Conservation (phyloP, 2,113 vertebrate species). For the Dryoscopus gambensis region DNA sequence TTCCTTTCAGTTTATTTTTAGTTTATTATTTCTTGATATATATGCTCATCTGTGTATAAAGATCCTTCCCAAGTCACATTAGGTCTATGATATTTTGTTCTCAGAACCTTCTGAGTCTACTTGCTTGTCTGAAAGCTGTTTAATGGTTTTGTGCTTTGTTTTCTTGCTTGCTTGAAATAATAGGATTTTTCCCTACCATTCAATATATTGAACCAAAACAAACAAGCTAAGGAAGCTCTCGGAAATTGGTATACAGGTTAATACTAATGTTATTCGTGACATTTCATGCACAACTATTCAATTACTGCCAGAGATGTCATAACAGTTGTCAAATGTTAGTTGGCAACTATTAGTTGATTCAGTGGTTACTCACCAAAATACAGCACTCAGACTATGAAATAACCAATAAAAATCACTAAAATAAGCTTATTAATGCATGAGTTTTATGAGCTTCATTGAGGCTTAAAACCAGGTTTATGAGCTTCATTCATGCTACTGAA, state of each 20-base stretch:
- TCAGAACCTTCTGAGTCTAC: not conserved
- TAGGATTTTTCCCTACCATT: not conserved
- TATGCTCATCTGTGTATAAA: rapidly evolving
- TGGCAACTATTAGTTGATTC: not conserved
- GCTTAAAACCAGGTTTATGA: not conserved
- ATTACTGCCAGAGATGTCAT: not conserved
- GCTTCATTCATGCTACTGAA: not conserved
- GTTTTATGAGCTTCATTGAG: not conserved
- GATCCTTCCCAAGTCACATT: not conserved
- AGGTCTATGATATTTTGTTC: not conserved
- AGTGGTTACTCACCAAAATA: not conserved
- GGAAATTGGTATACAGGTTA: not conserved
- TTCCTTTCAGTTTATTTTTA: not conserved
- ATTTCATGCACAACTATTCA: not conserved
- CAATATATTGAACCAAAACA: not conserved
- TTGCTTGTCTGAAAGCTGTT: not conserved
- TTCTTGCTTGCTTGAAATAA: not conserved
- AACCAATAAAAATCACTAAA: not conserved
- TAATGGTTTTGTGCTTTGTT: not conserved
- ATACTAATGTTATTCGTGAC: not conserved
- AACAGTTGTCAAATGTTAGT: not conserved
- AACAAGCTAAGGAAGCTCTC: not conserved
- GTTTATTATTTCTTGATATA: not conserved
- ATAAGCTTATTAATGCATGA: not conserved
- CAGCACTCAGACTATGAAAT: not conserved